These are phyloP conservation scores for Sigmodon hispidus DNA, from an alignment of 2,113 vertebrate genomes.

Conservation along the genomic window DNA sequence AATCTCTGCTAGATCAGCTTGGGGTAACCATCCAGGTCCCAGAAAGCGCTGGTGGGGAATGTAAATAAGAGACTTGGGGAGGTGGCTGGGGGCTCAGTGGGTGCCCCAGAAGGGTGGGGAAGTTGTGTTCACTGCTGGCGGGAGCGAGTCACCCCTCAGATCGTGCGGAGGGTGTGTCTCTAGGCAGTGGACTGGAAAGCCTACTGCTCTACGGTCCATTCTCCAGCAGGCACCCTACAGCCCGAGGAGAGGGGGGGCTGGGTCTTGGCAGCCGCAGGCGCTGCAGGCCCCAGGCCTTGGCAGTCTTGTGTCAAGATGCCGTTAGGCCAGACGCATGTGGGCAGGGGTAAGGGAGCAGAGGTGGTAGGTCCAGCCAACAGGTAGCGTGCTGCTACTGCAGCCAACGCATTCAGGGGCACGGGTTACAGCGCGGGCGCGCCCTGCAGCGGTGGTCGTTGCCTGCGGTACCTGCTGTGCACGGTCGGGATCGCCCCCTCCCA, in stretches of 20 bases:
- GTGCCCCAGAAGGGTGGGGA: background rate
- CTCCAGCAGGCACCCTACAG: background rate
- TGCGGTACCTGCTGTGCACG: constrained; percentile 74
- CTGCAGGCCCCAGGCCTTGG: constrained; percentile 16
- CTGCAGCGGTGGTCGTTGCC: background rate
- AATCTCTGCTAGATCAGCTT: background rate
- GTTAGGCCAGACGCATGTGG: background rate
- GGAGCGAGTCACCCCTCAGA: background rate
- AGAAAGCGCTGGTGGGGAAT: background rate
- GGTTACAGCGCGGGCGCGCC: background rate
- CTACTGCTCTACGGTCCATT: background rate
- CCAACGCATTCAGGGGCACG: background rate
- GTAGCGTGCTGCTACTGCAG: background rate
- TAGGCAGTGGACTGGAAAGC: background rate
- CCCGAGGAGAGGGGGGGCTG: too few species aligned
- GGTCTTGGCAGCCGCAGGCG: background rate
- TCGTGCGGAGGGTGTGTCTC: background rate
- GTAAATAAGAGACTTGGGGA: constrained; percentile 20
- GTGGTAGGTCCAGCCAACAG: constrained; percentile 46
- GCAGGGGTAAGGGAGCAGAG: background rate
- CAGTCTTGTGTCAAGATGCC: background rate
- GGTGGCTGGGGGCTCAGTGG: background rate
- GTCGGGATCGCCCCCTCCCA: constrained; percentile 83
- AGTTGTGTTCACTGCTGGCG: background rate
- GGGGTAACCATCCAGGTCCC: background rate